phyloP scores from a whole-genome alignment of 1,140 invertebrate species.

The Sinella curviseta region DNA sequence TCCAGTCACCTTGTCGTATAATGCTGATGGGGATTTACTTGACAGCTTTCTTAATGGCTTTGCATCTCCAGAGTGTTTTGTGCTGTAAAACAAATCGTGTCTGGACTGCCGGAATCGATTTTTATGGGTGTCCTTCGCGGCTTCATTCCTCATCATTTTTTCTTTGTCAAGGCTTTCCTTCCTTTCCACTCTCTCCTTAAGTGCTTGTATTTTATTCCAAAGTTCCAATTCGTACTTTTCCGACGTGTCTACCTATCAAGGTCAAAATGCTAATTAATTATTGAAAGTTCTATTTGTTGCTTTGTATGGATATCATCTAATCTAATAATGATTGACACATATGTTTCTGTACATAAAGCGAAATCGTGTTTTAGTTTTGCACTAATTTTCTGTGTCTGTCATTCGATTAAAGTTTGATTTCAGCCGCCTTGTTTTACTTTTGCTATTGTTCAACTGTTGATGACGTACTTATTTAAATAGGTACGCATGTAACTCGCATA shows the following conservation, averaged over 20 bases:
- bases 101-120: not conserved
- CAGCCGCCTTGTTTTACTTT: too few species aligned
- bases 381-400: not conserved
- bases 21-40: not conserved
- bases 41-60: not conserved
- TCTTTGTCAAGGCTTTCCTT: not conserved
- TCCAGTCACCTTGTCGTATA: not conserved
- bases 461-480: not conserved
- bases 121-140: not conserved
- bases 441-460: not conserved
- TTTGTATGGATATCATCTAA: not conserved
- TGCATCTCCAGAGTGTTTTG: not conserved
- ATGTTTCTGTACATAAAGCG: not conserved
- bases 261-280: not conserved
- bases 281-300: not conserved
- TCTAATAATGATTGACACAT: not conserved
- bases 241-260: not conserved
- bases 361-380: not conserved
- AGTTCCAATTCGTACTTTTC: not conserved
- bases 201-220: not conserved
- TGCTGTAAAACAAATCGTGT: not conserved
- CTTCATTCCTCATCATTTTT: not conserved
- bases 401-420: not conserved
- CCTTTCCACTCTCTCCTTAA: not conserved
- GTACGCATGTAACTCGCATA: too few species aligned